A percentile compares a stretch with the other conserved stretches of the same genome.
Evolutionary conservation across 2,113 vertebrate species (phyloP).

Genomic region (Chitala chitala): DNA sequence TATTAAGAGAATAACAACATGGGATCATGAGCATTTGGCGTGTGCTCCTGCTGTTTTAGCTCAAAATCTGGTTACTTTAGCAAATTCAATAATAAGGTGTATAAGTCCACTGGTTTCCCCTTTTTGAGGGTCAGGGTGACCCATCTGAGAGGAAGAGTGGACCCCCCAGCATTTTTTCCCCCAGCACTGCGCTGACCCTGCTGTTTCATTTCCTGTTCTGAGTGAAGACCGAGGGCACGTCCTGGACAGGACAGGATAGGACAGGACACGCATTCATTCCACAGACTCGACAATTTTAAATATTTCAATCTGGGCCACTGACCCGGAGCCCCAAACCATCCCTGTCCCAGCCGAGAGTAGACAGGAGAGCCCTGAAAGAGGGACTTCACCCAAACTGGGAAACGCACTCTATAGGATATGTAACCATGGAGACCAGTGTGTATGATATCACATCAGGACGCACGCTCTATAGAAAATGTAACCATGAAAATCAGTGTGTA

Average conservation of each 20-base stretch:
- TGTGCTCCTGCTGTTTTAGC: no score
- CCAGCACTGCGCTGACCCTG: not conserved
- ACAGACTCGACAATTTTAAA: not conserved
- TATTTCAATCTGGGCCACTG: not conserved
- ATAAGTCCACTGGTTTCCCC: not conserved
- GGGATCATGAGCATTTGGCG: no score
- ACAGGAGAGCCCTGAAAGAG: not conserved
- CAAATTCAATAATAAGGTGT: not conserved
- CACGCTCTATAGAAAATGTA: no score
- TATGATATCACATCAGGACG: no score
- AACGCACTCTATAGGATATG: no score
- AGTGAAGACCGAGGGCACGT: not conserved
- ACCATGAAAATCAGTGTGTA: no score
- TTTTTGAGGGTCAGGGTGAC: not conserved
- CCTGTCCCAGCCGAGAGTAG: not conserved
- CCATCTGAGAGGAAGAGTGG: not conserved
- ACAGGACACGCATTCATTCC: not conserved
- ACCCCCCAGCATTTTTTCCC: no score
- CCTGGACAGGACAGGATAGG: no score
- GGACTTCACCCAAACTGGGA: no score
- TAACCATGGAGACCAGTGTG: no score
- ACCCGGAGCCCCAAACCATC: not conserved
- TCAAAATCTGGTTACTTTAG: not conserved
- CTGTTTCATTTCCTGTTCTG: conserved; percentile 20
- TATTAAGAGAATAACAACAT: no score